Evolutionary conservation across 1,140 invertebrate species (phyloP), one percentile per base, ranked within the genome.

Genomic region (Hypsibius dujardini): DNA sequence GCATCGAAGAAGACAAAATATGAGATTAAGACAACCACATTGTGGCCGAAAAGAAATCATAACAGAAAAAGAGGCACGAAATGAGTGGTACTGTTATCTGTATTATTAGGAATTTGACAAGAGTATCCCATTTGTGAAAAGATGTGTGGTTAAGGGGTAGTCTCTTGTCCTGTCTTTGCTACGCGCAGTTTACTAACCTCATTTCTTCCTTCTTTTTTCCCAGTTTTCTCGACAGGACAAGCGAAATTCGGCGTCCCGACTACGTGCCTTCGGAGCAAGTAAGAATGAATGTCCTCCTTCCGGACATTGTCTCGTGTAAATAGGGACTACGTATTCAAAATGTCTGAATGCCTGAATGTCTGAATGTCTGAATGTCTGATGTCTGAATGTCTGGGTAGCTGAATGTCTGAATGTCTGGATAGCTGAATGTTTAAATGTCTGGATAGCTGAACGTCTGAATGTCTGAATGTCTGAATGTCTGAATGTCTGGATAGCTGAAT

Each of bases 191-290:
- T 56, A 7, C 7, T 56, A 7, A 12, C 50, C 7, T 56, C n/a
- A 56, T 56, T 12, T 56, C n/a, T 56, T 12, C 7, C 7, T 56
- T 56, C 50, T 56, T 56, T 7, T 56, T 56, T 56, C 7, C n/a
- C n/a, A 56, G 50, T 7, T 56, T 56, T n/a, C n/a, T 56, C 7
- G 7, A 7, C 7, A 56, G 50, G n/a, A 56, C n/a, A 7, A 56
- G n/a, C n/a, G n/a, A 56, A 56, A 56, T 56, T 12, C 50, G 50
- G 50, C 7, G n/a, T 7, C 7, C 7, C 7, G 50, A 56, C 50
- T 56, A 56, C 50, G 50, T 56, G n/a, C 50, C 50, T 56, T 56
- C 50, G 7, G 50, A 56, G 7, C 50, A 56, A n/a, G 50, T 56
- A 56, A 56, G 7, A 56, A 56, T 7, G 28, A 28, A 28, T 28